A percentile compares a stretch with the other conserved stretches of the same genome.
phyloP scores from a whole-genome alignment of 2,888 invertebrate genomes.

The Chrysolina americana region DNA sequence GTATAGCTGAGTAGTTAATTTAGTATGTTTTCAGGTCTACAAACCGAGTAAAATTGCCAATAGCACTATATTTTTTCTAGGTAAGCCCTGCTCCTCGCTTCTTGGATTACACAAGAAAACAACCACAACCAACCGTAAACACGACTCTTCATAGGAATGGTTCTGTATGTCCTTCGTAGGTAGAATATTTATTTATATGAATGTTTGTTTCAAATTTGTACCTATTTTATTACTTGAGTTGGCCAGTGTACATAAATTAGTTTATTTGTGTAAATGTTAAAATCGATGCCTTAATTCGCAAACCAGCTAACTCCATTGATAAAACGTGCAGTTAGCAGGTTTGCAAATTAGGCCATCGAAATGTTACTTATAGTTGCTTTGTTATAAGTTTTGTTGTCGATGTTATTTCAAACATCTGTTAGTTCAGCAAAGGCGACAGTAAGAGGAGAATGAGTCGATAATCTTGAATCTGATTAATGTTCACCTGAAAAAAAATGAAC shows the following conservation, averaged over 20 bases:
- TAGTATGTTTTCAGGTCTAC: no score
- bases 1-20: no score
- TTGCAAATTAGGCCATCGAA: no score
- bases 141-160: neutral
- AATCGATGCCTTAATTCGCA: no score
- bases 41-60: no score
- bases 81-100: no score
- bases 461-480: neutral
- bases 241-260: conserved; percentile 43
- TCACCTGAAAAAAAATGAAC: no score
- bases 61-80: no score
- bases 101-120: no score
- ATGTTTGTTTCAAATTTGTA: conserved; percentile 15
- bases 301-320: no score
- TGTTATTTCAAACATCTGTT: neutral
- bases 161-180: neutral
- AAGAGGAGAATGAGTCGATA: neutral
- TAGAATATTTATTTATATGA: conserved; percentile 22
- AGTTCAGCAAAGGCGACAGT: neutral
- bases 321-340: no score
- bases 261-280: conserved; percentile 21
- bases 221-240: conserved; percentile 22
- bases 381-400: conserved; percentile 44
- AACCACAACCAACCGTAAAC: neutral
- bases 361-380: conserved; percentile 39